Conservation (phyloP, 2,888 invertebrate species). For the Brachyptera risi region DNA sequence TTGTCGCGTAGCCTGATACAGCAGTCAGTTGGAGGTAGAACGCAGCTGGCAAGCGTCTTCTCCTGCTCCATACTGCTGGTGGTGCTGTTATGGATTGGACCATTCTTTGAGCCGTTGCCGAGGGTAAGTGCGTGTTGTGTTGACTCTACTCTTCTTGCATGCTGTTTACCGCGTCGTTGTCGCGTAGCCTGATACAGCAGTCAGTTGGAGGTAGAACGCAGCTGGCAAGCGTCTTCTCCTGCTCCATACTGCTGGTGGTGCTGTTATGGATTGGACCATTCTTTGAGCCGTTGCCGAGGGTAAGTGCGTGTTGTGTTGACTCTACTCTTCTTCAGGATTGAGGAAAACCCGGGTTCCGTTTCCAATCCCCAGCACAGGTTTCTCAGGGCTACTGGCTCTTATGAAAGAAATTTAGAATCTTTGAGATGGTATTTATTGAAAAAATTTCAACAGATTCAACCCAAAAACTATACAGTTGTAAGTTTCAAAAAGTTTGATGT, state of each 20-base stretch:
- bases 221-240: conserved; percentile 75
- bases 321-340: too few species aligned
- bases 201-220: conserved; percentile 81
- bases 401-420: too few species aligned
- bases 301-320: conserved; percentile 40
- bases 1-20: conserved; percentile 67
- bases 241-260: conserved; percentile 67
- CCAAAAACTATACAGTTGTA: too few species aligned
- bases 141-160: conserved; percentile 64
- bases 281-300: conserved; percentile 77
- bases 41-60: conserved; percentile 76
- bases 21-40: conserved; percentile 75
- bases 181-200: conserved; percentile 67
- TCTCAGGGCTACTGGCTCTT: too few species aligned
- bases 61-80: conserved; percentile 70
- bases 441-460: too few species aligned
- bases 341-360: too few species aligned
- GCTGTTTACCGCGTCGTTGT: conserved; percentile 62
- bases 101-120: conserved; percentile 82
- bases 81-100: conserved; percentile 82
- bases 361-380: too few species aligned
- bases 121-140: conserved; percentile 51
- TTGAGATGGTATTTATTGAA: too few species aligned
- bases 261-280: conserved; percentile 84
- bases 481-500: too few species aligned